These are phyloP conservation scores for Tinamus guttatus DNA, from an alignment of 2,113 vertebrate species.

Conservation along the genomic window DNA sequence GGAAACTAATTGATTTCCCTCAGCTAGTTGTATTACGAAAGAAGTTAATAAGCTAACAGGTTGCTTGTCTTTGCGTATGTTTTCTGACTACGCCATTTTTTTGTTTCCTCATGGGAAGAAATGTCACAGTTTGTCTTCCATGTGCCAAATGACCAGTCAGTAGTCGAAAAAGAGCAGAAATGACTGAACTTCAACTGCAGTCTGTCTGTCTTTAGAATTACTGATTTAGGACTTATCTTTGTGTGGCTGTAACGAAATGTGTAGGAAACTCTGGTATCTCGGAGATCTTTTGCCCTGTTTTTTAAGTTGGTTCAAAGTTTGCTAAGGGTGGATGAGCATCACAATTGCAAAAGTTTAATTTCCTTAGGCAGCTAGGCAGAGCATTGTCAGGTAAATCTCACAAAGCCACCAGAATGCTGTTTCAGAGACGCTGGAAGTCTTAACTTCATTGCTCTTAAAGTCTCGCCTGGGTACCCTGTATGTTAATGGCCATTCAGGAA, in stretches of 20 bases:
- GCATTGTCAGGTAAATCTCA: background rate
- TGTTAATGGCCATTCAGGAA: background rate
- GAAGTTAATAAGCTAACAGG: no score
- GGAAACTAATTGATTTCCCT: no score
- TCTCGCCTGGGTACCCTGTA: accelerated
- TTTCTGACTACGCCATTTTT: no score
- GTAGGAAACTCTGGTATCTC: background rate
- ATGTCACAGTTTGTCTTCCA: background rate
- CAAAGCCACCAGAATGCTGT: background rate
- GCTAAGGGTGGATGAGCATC: background rate
- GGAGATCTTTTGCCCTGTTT: background rate
- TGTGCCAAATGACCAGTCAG: background rate
- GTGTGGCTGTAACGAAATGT: background rate
- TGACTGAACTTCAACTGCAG: background rate
- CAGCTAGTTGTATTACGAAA: no score
- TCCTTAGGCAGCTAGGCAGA: background rate
- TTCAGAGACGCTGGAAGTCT: background rate
- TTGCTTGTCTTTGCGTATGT: no score
- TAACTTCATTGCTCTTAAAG: background rate
- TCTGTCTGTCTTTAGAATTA: background rate
- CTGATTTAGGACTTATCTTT: background rate
- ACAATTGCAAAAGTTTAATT: background rate
- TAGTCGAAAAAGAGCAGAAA: background rate
- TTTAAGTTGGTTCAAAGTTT: background rate
- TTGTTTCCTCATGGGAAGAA: background rate